phyloP scores from a whole-genome alignment of 1,140 invertebrate genomes.

The Lepidotrigona ventralis region DNA sequence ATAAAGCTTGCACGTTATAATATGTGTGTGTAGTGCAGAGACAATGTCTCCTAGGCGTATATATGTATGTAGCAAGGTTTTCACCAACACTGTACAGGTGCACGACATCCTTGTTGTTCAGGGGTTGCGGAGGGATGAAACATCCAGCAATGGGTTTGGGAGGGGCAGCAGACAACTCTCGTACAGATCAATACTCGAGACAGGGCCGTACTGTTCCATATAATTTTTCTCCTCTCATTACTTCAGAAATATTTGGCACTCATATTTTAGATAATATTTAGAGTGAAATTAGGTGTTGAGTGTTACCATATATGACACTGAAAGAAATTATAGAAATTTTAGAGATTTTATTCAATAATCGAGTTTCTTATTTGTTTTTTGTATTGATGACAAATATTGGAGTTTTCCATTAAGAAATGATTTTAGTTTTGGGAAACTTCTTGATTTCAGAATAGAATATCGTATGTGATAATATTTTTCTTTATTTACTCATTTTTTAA shows the following conservation, averaged over 20 bases:
- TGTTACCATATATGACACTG: neutral
- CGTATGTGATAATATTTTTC: too few relatives aligned
- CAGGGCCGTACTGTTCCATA: constrained; percentile 53
- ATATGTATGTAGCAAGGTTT: constrained; percentile 30
- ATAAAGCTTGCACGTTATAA: neutral
- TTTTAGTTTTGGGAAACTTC: neutral
- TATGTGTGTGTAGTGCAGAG: neutral
- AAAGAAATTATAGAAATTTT: neutral
- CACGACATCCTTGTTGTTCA: constrained; percentile 54
- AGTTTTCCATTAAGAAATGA: neutral
- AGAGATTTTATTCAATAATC: neutral
- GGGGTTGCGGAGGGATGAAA: constrained; percentile 47
- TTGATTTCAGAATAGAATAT: neutral
- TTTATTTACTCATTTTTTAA: too few relatives aligned
- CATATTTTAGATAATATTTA: neutral
- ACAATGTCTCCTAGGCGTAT: constrained; percentile 29
- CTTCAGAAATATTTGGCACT: neutral
- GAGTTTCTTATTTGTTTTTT: neutral
- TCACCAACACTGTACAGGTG: constrained; percentile 46
- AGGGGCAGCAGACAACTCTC: constrained; percentile 62
- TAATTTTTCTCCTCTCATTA: constrained; percentile 28
- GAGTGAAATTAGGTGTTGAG: neutral
- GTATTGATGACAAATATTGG: neutral
- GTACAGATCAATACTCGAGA: constrained; percentile 62
- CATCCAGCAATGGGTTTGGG: constrained; percentile 42